A percentile compares a stretch with the other conserved stretches of the same genome.
phyloP scores from a whole-genome alignment of 2,888 invertebrate genomes.

The Elaeidobius kamerunicus region DNA sequence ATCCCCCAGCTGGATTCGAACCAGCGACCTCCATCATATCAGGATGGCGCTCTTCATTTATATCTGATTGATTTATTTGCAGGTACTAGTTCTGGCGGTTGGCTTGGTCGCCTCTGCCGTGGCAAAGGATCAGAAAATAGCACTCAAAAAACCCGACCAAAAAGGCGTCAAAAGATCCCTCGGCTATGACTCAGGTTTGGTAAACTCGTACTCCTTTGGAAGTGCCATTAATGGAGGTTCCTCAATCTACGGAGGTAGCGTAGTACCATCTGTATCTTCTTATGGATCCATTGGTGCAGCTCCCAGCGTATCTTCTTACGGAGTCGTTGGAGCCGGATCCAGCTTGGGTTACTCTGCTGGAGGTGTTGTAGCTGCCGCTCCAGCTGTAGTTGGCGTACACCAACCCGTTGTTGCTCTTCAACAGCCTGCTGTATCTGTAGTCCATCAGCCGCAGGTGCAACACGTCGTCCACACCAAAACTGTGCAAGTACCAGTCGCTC shows the following conservation, averaged over 20 bases:
- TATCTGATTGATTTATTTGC: too few relatives aligned
- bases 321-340: too few relatives aligned
- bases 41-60: too few relatives aligned
- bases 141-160: too few relatives aligned
- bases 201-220: constrained; percentile 6
- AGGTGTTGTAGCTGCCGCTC: constrained; percentile 2
- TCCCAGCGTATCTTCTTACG: constrained; percentile 6
- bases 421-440: constrained; percentile 4
- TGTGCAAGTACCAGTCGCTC: constrained; percentile 26
- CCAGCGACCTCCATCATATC: too few relatives aligned
- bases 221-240: background rate
- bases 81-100: too few relatives aligned
- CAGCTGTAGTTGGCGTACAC: constrained; percentile 6
- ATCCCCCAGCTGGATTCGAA: too few relatives aligned
- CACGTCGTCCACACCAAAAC: constrained; percentile 21
- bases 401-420: constrained; percentile 9
- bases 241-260: background rate
- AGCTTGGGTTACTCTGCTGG: constrained; percentile 4
- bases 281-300: background rate
- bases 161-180: too few relatives aligned
- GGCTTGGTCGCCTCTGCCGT: too few relatives aligned
- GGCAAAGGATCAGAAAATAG: too few relatives aligned
- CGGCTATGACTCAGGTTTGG: constrained; percentile 7
- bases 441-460: constrained; percentile 16
- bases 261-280: background rate